Evolutionary conservation across 2,797 vertebrate species (phyloP), one percentile per base, ranked within the genome.

Genomic region (Chaenodraco wilsoni): DNA sequence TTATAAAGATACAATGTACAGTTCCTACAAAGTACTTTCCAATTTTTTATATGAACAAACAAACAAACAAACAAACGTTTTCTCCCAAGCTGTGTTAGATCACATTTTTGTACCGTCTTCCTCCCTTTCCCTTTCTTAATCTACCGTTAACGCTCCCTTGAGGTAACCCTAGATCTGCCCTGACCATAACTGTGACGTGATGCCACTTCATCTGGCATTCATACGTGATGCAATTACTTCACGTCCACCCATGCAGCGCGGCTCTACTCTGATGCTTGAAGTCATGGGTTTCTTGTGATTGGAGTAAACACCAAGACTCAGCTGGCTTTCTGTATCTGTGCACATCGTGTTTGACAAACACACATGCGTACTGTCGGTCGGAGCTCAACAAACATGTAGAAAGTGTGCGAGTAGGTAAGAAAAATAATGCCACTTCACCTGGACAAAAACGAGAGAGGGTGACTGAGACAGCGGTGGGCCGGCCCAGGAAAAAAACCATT

Each of bases 401-500:
- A 45, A 65, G 61, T 49, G 67, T 40, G 49, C 41, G 55, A 51
- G 62, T 41, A 65, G 64, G 72, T 60, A 17, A 33, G 55, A 63
- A 58, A 66, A 51, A 9, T 37, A 37, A 37, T 37, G 8, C 8
- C 33, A 37, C 33, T 37, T 37, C 33, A 37, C 33, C 33, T 33
- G 54, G 21, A 46, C 33, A 63, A 62, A 46, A 52, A 52, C 51
- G 54, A 49, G 31, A 55, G 37, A 46, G 52, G 31, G 65, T 19
- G 44, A 37, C 9, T 23, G 76, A 57, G 55, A 65, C 10, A 40
- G 70, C 3, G 46, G 65, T 65, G 67, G 79, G 71, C 69, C 74
- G 64, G 77, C 65, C 74, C 74, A 69, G 69, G 71, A 44, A 81
- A 79, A 87, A 84, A 72, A 3, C 46, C 67, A 87, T 90, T 79